Percentiles rank a stretch among this genome's conserved stretches.
These are phyloP conservation scores for Dunckerocampus dactyliophorus DNA, from an alignment of 2,113 vertebrate species.

Conservation along the genomic window DNA sequence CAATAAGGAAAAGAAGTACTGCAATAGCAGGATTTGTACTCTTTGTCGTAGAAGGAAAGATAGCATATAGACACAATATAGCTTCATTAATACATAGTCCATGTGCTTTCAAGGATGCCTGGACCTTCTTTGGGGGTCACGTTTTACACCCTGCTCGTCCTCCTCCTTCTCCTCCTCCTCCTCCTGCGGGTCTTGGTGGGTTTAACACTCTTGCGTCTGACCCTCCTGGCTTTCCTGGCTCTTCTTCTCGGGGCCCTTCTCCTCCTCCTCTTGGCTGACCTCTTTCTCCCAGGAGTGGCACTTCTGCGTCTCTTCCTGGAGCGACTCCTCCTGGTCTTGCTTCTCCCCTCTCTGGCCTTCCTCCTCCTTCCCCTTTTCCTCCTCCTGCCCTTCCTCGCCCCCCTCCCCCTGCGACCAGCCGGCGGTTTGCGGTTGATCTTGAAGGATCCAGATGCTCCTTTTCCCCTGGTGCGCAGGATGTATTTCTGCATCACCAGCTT, in stretches of 20 bases:
- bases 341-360: not conserved
- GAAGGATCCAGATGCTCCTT: slow-evolving; percentile 7
- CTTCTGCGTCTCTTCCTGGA: slow-evolving; percentile 12
- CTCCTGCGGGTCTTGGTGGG: slow-evolving; percentile 28
- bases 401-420: not conserved
- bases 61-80: slow-evolving; percentile 18
- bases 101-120: slow-evolving; percentile 8
- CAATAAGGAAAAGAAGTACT: not conserved
- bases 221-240: slow-evolving; percentile 53
- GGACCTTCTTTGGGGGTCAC: not conserved
- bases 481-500: slow-evolving; percentile 57
- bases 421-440: slow-evolving; percentile 3
- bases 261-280: not conserved
- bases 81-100: slow-evolving; percentile 30
- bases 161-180: not conserved
- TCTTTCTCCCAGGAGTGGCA: slow-evolving; percentile 32
- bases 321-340: not conserved
- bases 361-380: slow-evolving; percentile 16
- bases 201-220: slow-evolving; percentile 39
- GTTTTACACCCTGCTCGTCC: not conserved
- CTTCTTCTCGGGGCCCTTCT: slow-evolving; percentile 17
- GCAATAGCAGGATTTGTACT: slow-evolving; percentile 19
- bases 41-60: slow-evolving; percentile 10
- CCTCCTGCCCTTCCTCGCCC: not conserved
- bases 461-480: slow-evolving; percentile 3